Conservation (phyloP, 2,888 invertebrate genomes). For the Thyatira batis region DNA sequence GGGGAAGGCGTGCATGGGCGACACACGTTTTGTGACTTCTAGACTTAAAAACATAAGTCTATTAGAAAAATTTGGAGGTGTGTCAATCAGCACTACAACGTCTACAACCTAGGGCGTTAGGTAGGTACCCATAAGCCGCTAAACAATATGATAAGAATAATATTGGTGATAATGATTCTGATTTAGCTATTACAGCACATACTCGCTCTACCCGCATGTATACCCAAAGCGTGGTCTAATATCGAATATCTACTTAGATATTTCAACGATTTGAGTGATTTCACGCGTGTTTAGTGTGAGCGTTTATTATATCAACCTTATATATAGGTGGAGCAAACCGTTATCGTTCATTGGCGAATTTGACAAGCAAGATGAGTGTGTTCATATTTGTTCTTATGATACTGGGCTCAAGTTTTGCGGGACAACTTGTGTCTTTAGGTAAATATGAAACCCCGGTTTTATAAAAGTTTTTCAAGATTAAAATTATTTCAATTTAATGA, state of each 20-base stretch:
- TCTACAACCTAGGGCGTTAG: too few relatives aligned
- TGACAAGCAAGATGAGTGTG: constrained; percentile 53
- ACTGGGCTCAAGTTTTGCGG: constrained; percentile 41
- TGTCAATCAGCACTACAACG: background rate
- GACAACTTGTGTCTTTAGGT: constrained; percentile 55
- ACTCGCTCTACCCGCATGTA: constrained; percentile 37
- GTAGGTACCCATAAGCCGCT: background rate
- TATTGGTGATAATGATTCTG: constrained; percentile 2
- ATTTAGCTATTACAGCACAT: constrained; percentile 9
- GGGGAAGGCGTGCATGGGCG: background rate
- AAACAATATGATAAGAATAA: constrained; percentile 1
- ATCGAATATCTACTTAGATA: constrained; percentile 22
- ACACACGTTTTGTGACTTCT: background rate
- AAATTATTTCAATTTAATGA: background rate
- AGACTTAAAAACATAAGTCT: background rate
- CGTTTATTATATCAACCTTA: constrained; percentile 22
- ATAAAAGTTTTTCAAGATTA: background rate
- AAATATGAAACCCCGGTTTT: constrained; percentile 8
- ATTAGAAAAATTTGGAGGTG: background rate
- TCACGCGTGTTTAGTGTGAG: constrained; percentile 15
- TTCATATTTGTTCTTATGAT: constrained; percentile 44
- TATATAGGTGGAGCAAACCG: constrained; percentile 37
- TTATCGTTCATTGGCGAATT: constrained; percentile 38
- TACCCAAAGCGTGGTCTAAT: constrained; percentile 20
- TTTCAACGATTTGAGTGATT: constrained; percentile 35